These are phyloP conservation scores for Stenodema calcarata DNA, from an alignment of 2,888 invertebrate species.

Conservation along the genomic window DNA sequence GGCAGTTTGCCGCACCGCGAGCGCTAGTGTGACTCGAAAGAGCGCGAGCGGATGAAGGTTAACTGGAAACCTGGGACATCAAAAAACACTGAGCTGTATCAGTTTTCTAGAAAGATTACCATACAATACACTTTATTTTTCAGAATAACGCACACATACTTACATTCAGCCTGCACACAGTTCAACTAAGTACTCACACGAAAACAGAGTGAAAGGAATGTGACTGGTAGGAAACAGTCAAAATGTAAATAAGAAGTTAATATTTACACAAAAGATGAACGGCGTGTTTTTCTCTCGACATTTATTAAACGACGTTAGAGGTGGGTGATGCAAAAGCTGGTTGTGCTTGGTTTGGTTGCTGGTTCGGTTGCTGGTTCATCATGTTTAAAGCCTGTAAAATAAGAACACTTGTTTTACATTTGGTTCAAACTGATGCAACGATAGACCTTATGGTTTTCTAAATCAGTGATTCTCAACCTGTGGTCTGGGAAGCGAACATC, in stretches of 20 bases:
- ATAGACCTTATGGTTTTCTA: no score
- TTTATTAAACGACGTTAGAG: slow-evolving; percentile 20
- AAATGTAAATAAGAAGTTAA: neutral
- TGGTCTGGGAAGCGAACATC: no score
- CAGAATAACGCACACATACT: neutral
- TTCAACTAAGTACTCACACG: neutral
- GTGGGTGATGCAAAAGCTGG: neutral
- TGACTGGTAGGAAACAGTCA: neutral
- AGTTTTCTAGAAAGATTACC: neutral
- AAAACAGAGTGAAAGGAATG: neutral
- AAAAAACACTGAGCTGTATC: no score
- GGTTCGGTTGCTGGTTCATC: neutral
- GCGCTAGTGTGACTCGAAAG: no score
- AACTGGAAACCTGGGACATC: no score
- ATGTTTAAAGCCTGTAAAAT: slow-evolving; percentile 25
- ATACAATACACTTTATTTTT: neutral
- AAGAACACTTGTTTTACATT: no score
- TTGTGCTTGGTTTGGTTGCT: neutral
- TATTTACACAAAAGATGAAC: neutral
- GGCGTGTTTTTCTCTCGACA: neutral
- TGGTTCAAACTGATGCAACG: no score
- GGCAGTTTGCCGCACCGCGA: no score
- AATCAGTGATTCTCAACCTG: no score
- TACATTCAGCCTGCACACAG: neutral
- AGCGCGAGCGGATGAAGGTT: no score